Percentiles rank a stretch among this genome's conserved stretches.
phyloP scores from a whole-genome alignment of 2,113 vertebrate species.

The Danionella cerebrum region DNA sequence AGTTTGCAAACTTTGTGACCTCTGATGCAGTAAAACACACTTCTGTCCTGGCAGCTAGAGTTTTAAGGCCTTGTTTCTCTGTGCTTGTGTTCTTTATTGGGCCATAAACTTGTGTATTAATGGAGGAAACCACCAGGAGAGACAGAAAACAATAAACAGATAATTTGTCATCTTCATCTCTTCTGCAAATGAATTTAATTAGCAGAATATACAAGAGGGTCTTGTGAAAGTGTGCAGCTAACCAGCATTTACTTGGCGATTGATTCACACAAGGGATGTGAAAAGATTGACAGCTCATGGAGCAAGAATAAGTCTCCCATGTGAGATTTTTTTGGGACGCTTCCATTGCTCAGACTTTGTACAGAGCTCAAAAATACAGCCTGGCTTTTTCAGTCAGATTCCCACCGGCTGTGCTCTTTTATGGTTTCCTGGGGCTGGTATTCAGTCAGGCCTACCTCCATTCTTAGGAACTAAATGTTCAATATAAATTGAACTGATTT shows the following conservation, averaged over 20 bases:
- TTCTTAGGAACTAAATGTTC: too few species aligned
- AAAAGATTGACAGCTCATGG: conserved; percentile 1
- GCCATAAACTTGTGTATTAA: conserved; percentile 15
- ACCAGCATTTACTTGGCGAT: conserved; percentile 11
- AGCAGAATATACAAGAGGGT: neutral
- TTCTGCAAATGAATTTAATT: conserved; percentile 8
- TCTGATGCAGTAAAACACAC: neutral
- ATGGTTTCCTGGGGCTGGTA: conserved; percentile 11
- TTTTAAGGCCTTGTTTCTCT: neutral
- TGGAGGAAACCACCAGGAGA: neutral
- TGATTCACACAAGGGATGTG: neutral
- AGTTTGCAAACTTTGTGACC: neutral
- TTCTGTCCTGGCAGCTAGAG: conserved; percentile 1
- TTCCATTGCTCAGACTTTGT: neutral
- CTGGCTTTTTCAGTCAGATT: conserved; percentile 22
- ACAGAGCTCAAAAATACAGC: conserved; percentile 17
- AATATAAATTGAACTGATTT: neutral
- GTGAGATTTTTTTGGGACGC: neutral
- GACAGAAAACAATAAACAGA: conserved; percentile 10
- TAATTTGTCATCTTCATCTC: conserved; percentile 15
- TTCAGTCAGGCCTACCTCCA: neutral
- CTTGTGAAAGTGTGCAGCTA: neutral
- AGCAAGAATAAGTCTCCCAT: conserved; percentile 3
- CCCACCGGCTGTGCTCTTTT: conserved; percentile 32
- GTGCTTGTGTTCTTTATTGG: conserved; percentile 8